These are phyloP conservation scores for Ammospiza caudacuta DNA, from an alignment of 2,113 vertebrate species.

Conservation along the genomic window DNA sequence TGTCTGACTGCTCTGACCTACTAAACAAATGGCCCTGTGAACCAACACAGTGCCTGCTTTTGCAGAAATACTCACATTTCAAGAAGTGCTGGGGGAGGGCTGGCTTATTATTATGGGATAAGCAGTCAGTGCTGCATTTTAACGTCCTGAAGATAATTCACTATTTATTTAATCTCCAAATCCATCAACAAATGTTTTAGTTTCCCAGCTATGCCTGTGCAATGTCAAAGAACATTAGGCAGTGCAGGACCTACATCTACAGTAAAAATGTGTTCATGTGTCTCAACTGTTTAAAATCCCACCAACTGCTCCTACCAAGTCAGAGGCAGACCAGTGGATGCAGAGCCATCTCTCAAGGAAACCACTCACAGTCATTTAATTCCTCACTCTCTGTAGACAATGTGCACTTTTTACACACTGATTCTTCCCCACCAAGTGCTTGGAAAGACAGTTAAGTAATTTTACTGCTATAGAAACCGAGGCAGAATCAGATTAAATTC, in stretches of 20 bases:
- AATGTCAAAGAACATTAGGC: slow-evolving; percentile 25
- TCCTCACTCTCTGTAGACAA: neutral
- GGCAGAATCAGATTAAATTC: neutral
- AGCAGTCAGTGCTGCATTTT: neutral
- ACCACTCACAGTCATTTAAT: neutral
- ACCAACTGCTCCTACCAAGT: neutral
- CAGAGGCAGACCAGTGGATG: neutral
- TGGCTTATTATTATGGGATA: neutral
- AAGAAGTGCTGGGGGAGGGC: neutral
- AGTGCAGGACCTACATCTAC: neutral
- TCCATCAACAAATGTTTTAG: slow-evolving; percentile 52
- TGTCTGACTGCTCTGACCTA: slow-evolving; percentile 33
- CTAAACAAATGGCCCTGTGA: slow-evolving; percentile 25
- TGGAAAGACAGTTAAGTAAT: neutral
- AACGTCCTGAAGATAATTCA: slow-evolving; percentile 32
- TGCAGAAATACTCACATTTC: slow-evolving; percentile 22
- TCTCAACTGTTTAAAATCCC: slow-evolving; percentile 34
- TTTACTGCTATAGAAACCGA: neutral
- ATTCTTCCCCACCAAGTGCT: neutral
- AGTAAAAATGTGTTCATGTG: slow-evolving; percentile 24
- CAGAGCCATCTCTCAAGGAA: neutral
- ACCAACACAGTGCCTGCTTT: slow-evolving; percentile 2
- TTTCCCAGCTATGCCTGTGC: neutral
- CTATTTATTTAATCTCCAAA: slow-evolving; percentile 62
- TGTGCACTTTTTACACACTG: neutral